A percentile compares a stretch with the other conserved stretches of the same genome.
Evolutionary conservation across 2,113 vertebrate species (phyloP).

Genomic region (Oceanodroma tethys): DNA sequence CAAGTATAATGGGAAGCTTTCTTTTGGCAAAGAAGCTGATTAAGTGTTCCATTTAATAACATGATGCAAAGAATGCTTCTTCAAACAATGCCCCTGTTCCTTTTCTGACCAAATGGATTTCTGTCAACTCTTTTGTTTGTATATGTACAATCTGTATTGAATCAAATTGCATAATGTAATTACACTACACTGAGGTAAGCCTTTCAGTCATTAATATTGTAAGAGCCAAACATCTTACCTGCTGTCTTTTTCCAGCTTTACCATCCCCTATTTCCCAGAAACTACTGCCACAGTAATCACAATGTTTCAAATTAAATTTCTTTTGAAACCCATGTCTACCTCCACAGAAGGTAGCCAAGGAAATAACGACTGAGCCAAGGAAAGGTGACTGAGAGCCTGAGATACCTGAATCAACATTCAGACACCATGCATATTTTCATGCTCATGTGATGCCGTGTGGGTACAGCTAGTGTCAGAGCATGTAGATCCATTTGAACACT

Average conservation of each 20-base stretch:
- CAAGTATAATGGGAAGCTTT: constrained; percentile 32
- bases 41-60: constrained; percentile 64
- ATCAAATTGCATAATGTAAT: constrained; percentile 1
- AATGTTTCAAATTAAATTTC: not conserved
- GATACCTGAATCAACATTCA: not conserved
- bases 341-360: not conserved
- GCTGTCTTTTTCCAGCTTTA: not conserved
- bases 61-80: constrained; percentile 42
- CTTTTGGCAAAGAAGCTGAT: constrained; percentile 56
- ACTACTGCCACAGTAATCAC: not conserved
- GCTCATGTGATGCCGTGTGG: not conserved
- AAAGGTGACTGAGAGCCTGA: not conserved
- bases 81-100: not conserved
- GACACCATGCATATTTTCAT: not conserved
- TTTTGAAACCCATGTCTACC: not conserved
- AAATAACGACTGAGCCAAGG: not conserved
- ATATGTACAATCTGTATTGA: not conserved
- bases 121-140: not conserved
- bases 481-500: not conserved
- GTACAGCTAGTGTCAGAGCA: not conserved
- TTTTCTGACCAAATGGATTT: constrained; percentile 10
- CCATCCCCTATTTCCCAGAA: not conserved
- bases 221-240: not conserved
- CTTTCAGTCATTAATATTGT: not conserved
- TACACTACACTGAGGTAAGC: not conserved